phyloP scores from a whole-genome alignment of 2,113 vertebrate genomes.

The Indicator indicator region DNA sequence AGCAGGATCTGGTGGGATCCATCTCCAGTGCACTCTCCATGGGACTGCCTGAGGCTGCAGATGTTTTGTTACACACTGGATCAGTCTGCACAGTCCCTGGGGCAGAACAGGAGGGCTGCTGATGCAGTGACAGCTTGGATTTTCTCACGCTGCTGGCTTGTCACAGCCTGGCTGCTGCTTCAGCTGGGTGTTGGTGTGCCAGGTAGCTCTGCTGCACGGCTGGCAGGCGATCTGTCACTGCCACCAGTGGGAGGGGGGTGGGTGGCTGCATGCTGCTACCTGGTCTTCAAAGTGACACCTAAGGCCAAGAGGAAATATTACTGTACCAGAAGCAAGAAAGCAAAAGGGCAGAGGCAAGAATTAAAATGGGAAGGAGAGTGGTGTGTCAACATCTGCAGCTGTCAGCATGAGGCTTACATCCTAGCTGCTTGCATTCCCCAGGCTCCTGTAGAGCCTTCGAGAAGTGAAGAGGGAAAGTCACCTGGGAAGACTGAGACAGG shows the following conservation, averaged over 20 bases:
- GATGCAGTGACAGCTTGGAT: neutral
- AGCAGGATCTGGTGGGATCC: neutral
- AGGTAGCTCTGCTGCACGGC: neutral
- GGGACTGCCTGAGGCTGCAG: neutral
- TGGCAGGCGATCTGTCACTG: neutral
- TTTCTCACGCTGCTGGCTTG: neutral
- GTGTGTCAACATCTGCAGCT: neutral
- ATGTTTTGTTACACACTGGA: neutral
- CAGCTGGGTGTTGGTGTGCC: neutral
- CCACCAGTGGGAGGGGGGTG: neutral
- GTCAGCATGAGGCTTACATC: neutral
- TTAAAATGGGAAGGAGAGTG: neutral
- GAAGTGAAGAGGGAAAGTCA: conserved; percentile 44
- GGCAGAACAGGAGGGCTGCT: neutral
- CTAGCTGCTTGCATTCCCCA: neutral
- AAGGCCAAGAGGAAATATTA: neutral
- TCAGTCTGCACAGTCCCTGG: neutral
- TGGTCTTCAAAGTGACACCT: neutral
- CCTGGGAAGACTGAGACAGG: conserved; percentile 31
- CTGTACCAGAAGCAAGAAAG: neutral
- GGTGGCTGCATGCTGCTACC: neutral
- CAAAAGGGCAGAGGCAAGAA: neutral
- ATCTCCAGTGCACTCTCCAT: neutral
- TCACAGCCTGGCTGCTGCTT: neutral
- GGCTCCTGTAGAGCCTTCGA: conserved; percentile 46